Evolutionary conservation across 2,888 invertebrate genomes (phyloP), one percentile per base, ranked within the genome.

Genomic region (Horisme vitalbata): DNA sequence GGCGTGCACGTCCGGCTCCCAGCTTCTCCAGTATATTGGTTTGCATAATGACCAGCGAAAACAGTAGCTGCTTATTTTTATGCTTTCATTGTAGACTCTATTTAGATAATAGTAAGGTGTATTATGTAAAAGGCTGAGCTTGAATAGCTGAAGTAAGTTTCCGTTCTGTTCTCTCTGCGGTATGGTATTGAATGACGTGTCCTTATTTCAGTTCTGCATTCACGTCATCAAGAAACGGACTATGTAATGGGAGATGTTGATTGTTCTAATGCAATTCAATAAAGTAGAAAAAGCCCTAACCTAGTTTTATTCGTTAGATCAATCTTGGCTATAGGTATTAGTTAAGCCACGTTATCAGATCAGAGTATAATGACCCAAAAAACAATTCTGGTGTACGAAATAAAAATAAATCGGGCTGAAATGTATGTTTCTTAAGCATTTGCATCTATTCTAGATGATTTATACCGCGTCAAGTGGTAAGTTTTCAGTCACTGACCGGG

Each of bases 171-270:
- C n/a, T n/a, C n/a, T n/a, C 68, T 72, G 72, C 63, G 67, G 71
- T 70, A 62, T 67, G 61, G 68, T 76, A 74, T 79, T 73, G 74
- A 75, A 75, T 82, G 78, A 79, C 76, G 79, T 78, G 83, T 70
- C 77, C 80, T 76, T 77, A 79, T 79, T 81, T 71, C 69, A 70
- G 18, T 39, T 38, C 26, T 49, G 35, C 36, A 33, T 41, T 44
- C 23, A 32, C 28, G 41, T 52, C 41, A 38, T 44, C 35, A 36
- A 62, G 64, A n/a, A 63, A 61, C 59, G 55, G 62, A 55, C 58
- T 62, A 45, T 24, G 31, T 35, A 23, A 31, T 26, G 32, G 8
- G n/a, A 20, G 6, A 27, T n/a, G 15, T 12, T 24, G 12, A 14
- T 23, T 34, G 12, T n/a, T n/a, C n/a, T n/a, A n/a, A n/a, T n/a